Base-by-base conservation (phyloP, 2,113 vertebrate species). In the Pterocles orientalis region DNA sequence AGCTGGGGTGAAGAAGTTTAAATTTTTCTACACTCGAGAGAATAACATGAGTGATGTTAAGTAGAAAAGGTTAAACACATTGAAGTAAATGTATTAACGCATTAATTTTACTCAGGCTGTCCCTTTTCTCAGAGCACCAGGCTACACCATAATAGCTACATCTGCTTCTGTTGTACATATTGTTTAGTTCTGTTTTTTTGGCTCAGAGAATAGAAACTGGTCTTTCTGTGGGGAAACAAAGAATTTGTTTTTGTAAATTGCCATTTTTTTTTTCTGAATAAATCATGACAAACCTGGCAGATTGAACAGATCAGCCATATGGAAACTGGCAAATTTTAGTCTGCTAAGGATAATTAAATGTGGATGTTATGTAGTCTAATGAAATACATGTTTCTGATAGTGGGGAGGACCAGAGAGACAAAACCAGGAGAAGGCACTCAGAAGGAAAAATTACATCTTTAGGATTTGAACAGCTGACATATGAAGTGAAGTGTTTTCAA, bases 211-310 rank as follows among this genome's bases (percentile, higher is more conserved):
- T 94, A 97, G 94, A 82, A 96, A 96, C 87, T 88, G 91, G 90
- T 85, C 91, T 95, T 97, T 96, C 91, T 96, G 92, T 92, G 95
- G 83, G 93, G 93, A 96, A 97, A 88, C 95, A 96, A 97, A 97
- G 93, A 96, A 95, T 91, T 93, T 96, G 90, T 92, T 97, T 95
- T 96, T 81, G 93, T 95, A 97, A 96, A 97, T 96, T 93, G 69
- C 83, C 69, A 16, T 51, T 77, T 92, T 84, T 86, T 83, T 68
- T 65, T 41, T 19, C 73, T 56, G 90, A 89, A 92, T 95, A 97
- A 93, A 88, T 95, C 68, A 95, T 81, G 90, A 78, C 82, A 93
- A 96, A 93, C 69, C 83, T 91, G 93, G 85, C 95, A 96, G 92
- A 92, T 85, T 90, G 87, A 96, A 90, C 84, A 90, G 84, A 91